Base-by-base conservation (phyloP, 1,140 invertebrate genomes). In the Episyrphus balteatus region DNA sequence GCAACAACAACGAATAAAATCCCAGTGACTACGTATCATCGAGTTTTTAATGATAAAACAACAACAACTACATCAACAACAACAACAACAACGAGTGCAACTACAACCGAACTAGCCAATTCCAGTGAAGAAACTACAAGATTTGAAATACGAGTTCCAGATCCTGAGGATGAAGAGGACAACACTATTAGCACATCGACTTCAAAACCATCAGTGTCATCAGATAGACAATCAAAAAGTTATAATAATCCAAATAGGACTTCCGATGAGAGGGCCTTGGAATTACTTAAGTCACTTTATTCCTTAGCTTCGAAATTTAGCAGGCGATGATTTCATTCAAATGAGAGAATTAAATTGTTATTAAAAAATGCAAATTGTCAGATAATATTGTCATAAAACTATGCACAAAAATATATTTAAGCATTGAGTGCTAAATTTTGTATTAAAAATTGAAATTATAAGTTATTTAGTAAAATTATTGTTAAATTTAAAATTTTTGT, bases 231-330 rank as follows among this genome's bases (percentile, higher is more conserved):
- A 18, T 30, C 46, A 7, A 47, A 47, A 43, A 37, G 47, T 44
- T 17, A 31, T 21, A 21, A 13, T 9, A 34, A 18, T 41, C 13
- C 17, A 6, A 41, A 51, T 44, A 52, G 52, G 31, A 55, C 54
- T 44, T 81, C 85, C 11, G 86, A 88, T 58, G 78, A 76, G 5
- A 75, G 86, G 62, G 86, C 86, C 2, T 70, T 89, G 48, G 85
- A 88, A 67, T 70, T 89, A 52, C 74, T 89, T 54, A 81, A 84
- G 69, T 86, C 86, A 48, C 72, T 89, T 44, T 89, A 88, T 69
- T 80, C 81, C 46, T 80, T 89, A 60, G 86, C 86, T 39, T 82
- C 86, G 12, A 81, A 82, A 70, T 88, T 68, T 40, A 65, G 64
- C 54, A 61, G 61, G 55, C 62, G 65, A 56, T 67, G 63, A 56